Evolutionary conservation across 2,797 vertebrate genomes (phyloP).

Genomic region (Clarias fuscus): DNA sequence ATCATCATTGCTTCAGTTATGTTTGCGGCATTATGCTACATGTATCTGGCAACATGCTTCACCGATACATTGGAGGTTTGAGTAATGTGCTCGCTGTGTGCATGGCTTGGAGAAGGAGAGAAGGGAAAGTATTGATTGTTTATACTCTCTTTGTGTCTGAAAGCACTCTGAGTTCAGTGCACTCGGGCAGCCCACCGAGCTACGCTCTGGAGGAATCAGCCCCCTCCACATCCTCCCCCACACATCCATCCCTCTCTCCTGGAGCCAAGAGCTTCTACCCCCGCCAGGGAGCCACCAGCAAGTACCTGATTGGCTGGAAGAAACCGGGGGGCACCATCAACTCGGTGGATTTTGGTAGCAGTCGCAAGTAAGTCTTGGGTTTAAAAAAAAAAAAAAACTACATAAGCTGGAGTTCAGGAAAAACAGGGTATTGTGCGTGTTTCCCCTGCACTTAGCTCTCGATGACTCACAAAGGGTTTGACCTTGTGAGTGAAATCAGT

Average conservation of each 20-base stretch:
- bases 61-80: neutral
- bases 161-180: slow-evolving; percentile 87
- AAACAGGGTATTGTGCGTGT: slow-evolving; percentile 7
- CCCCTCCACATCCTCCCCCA: slow-evolving; percentile 75
- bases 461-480: slow-evolving; percentile 8
- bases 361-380: slow-evolving; percentile 86
- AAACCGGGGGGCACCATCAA: slow-evolving; percentile 97
- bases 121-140: slow-evolving; percentile 14
- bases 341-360: slow-evolving; percentile 95
- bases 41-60: slow-evolving; percentile 4
- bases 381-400: neutral
- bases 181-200: slow-evolving; percentile 84
- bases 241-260: slow-evolving; percentile 80
- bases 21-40: neutral
- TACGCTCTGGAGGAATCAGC: slow-evolving; percentile 84
- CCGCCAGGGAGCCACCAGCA: slow-evolving; percentile 95
- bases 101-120: slow-evolving; percentile 61
- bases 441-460: neutral
- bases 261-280: slow-evolving; percentile 94
- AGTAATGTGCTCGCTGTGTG: slow-evolving; percentile 28
- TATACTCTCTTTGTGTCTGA: slow-evolving; percentile 33
- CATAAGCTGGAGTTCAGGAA: slow-evolving; percentile 20
- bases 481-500: neutral
- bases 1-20: slow-evolving; percentile 2
- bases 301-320: slow-evolving; percentile 98